Evolutionary conservation across 2,113 vertebrate genomes (phyloP).

Genomic region (Coptodon rendalli): DNA sequence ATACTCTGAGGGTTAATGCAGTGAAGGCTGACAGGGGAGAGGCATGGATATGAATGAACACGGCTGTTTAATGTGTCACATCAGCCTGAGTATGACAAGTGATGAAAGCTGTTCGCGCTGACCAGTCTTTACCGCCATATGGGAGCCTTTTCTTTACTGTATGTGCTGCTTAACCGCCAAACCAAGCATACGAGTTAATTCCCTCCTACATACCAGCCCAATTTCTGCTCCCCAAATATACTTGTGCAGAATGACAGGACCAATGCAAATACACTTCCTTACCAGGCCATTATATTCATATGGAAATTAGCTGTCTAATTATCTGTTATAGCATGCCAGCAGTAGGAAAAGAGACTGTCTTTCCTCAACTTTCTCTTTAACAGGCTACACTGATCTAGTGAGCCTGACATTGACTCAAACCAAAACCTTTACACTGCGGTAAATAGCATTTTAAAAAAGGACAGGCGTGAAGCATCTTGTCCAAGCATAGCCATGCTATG

Average conservation of each 20-base stretch:
- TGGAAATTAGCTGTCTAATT: conserved; percentile 56
- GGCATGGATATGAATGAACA: conserved; percentile 1
- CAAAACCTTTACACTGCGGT: neutral
- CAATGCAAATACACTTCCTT: conserved; percentile 8
- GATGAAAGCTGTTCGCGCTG: neutral
- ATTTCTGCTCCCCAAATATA: neutral
- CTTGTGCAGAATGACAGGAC: conserved; percentile 3
- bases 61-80: neutral
- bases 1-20: neutral
- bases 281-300: conserved; percentile 21
- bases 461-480: neutral
- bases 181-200: neutral
- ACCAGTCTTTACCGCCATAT: neutral
- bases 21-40: neutral
- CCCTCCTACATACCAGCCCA: neutral
- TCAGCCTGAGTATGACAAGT: neutral
- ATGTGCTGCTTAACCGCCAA: neutral
- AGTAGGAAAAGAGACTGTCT: neutral
- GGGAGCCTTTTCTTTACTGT: neutral
- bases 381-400: conserved; percentile 35
- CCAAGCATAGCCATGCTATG: neutral
- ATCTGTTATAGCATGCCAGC: conserved; percentile 26
- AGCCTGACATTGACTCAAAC: conserved; percentile 8
- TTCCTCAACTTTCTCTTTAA: conserved; percentile 33
- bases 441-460: neutral